Evolutionary conservation across 1,140 invertebrate species (phyloP).

Genomic region (Lucilia cuprina): DNA sequence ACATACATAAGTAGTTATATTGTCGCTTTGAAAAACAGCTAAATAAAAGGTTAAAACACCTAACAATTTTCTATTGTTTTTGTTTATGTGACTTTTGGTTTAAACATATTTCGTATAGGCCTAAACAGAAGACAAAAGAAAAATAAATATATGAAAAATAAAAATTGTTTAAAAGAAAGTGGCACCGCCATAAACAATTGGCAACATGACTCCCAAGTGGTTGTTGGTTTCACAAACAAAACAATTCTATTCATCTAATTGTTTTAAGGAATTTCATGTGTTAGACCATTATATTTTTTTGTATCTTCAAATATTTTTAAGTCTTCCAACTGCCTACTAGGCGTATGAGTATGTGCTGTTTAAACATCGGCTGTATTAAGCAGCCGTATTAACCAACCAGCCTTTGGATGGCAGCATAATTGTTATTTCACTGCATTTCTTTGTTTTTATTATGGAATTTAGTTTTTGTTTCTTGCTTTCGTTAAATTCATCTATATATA

Average conservation of each 20-base stretch:
- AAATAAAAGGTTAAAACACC: slow-evolving; percentile 3
- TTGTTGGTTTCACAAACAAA: not conserved
- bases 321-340: not conserved
- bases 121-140: not conserved
- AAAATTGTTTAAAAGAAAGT: slow-evolving; percentile 4
- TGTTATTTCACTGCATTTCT: not conserved
- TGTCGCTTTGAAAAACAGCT: not conserved
- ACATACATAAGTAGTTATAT: not conserved
- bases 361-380: not conserved
- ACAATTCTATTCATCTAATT: slow-evolving; percentile 3
- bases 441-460: not conserved
- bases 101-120: not conserved
- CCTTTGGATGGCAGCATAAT: not conserved
- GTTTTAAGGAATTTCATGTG: not conserved
- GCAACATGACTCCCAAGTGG: not conserved
- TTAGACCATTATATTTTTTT: not conserved
- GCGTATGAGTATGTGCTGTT: not conserved
- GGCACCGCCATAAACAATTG: not conserved
- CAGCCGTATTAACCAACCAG: not conserved
- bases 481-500: no score
- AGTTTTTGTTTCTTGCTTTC: not conserved
- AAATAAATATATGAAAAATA: not conserved
- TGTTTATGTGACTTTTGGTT: not conserved
- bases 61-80: not conserved
- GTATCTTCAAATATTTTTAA: not conserved